Base-by-base conservation (phyloP, 2,113 vertebrate genomes). In the human region DNA sequence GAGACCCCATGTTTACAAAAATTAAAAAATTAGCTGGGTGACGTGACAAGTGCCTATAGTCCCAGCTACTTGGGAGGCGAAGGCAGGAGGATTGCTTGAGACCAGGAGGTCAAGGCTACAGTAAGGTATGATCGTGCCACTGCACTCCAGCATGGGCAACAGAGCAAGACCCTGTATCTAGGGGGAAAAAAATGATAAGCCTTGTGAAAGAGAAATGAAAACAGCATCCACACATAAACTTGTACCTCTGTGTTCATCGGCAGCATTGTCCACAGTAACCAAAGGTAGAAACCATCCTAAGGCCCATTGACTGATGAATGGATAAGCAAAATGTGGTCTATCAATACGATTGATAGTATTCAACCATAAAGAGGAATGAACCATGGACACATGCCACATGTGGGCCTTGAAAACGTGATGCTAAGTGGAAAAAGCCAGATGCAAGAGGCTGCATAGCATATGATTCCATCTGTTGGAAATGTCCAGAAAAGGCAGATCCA, bases 341-440 rank as follows among this genome's bases (percentile, higher is more conserved):
- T 18, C 2, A 6, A 11, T 1, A 13, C 2, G 0, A 7, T 0
- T 12, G 76, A 55, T 17, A 27, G 6, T 11, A 52, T 5, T 43
- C 55, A 4, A 45, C 30, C 83, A 8, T 12, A 5, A 32, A 23
- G 50, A 52, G 3, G 52, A 52, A 17, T 0, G 7, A 9, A 6
- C 8, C 4, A 3, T 22, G 0, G 10, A 38, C 0, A 8, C 0
- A 6, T 0, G 20, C 59, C 7, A 13, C 32, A 0, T 9, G 2
- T 8, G 27, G 43, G 1, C 25, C 48, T 38, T 32, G 23, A 38
- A 57, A 52, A 75, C 6, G 4, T 8, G 25, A 27, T 9, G 13
- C 35, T n/a, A 2, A 8, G 0, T 22, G n/a, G 17, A 32, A 92
- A 43, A 35, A 64, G n/a, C 45, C 59, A 14, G 50, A 5, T 17